phyloP scores from a whole-genome alignment of 2,888 invertebrate genomes.

The Spatulosminthurus flaviceps region DNA sequence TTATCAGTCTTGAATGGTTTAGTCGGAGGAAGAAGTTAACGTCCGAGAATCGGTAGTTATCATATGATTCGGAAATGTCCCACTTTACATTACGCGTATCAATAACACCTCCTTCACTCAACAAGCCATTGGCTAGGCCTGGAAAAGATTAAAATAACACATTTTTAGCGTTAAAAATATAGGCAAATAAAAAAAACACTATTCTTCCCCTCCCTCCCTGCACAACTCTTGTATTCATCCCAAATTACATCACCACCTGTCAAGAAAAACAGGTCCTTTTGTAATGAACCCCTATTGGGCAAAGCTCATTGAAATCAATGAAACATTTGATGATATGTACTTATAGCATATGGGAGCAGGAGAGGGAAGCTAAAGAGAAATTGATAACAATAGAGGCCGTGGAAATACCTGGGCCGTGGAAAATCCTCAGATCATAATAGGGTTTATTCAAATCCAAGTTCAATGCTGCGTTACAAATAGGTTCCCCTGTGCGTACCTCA shows the following conservation, averaged over 20 bases:
- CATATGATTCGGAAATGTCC: slow-evolving; percentile 83
- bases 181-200: too few species aligned
- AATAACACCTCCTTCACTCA: slow-evolving; percentile 60
- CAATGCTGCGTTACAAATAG: slow-evolving; percentile 52
- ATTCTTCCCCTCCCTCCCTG: too few species aligned
- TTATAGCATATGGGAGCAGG: too few species aligned
- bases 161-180: too few species aligned
- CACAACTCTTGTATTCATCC: too few species aligned
- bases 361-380: too few species aligned
- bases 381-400: not conserved
- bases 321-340: too few species aligned
- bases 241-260: too few species aligned
- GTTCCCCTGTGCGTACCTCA: slow-evolving; percentile 53
- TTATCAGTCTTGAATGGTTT: slow-evolving; percentile 84
- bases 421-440: slow-evolving; percentile 55
- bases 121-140: slow-evolving; percentile 51
- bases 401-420: slow-evolving; percentile 60
- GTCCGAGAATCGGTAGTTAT: slow-evolving; percentile 81
- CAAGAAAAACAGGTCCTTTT: too few species aligned
- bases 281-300: too few species aligned
- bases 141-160: too few species aligned
- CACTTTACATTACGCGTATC: slow-evolving; percentile 80
- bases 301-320: too few species aligned
- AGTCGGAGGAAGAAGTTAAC: slow-evolving; percentile 80
- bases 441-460: slow-evolving; percentile 55